Evolutionary conservation across 2,888 invertebrate genomes (phyloP).

Genomic region (Cinara cedri): DNA sequence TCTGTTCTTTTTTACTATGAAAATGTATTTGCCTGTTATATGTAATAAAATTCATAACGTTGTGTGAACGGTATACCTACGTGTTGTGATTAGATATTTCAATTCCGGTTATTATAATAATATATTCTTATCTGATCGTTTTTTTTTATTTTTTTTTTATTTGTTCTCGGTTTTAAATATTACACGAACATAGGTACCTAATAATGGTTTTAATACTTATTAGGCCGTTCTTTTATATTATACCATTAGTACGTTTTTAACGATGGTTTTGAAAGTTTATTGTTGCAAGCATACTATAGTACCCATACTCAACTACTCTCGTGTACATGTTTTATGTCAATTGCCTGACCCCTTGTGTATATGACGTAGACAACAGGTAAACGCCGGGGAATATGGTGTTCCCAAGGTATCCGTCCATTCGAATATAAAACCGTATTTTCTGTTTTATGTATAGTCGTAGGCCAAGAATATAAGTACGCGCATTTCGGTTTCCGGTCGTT

Average conservation of each 20-base stretch:
- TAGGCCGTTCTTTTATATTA: not conserved
- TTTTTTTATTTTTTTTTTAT: conserved; percentile 21
- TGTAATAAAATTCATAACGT: no score
- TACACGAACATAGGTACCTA: conserved; percentile 8
- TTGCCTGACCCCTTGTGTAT: conserved; percentile 22
- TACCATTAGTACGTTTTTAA: conserved; percentile 45
- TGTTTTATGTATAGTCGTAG: not conserved
- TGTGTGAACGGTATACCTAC: no score
- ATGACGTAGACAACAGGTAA: conserved; percentile 19
- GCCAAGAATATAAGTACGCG: no score
- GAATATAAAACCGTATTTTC: conserved; percentile 10
- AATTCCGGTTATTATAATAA: no score
- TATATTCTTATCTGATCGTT: no score
- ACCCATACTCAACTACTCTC: not conserved
- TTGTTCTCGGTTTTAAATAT: conserved; percentile 32
- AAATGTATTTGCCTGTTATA: no score
- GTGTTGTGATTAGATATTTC: no score
- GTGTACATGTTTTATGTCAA: conserved; percentile 34
- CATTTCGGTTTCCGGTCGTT: no score
- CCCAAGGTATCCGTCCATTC: not conserved
- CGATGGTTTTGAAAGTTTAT: conserved; percentile 41
- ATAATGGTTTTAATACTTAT: conserved; percentile 45
- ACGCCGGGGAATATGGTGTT: conserved; percentile 15
- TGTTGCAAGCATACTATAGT: not conserved
- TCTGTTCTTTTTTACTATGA: no score